Conservation (phyloP, 2,797 vertebrate species). For the Adrianichthys oophorus region DNA sequence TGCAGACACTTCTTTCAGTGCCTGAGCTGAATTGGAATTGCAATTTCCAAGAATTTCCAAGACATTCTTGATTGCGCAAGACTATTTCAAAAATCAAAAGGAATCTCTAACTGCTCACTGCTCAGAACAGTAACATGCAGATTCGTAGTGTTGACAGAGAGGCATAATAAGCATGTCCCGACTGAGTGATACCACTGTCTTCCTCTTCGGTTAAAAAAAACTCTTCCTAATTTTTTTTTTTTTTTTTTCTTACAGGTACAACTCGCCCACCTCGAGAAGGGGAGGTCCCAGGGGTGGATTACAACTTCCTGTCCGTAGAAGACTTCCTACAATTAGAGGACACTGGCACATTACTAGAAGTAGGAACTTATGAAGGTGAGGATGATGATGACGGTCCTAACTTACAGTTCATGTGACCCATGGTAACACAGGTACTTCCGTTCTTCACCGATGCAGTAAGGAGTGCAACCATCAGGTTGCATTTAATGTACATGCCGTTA, state of each 20-base stretch:
- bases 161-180: constrained; percentile 5
- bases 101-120: constrained; percentile 17
- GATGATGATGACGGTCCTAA: constrained; percentile 28
- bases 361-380: constrained; percentile 96
- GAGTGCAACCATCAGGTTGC: constrained; percentile 27
- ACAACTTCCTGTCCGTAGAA: constrained; percentile 93
- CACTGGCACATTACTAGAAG: constrained; percentile 94
- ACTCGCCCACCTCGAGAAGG: constrained; percentile 91
- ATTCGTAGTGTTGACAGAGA: constrained; percentile 7
- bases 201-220: constrained; percentile 1
- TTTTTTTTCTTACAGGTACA: constrained; percentile 76
- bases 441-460: constrained; percentile 42
- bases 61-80: constrained; percentile 5
- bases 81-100: constrained; percentile 26
- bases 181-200: constrained; percentile 2
- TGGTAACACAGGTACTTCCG: constrained; percentile 43
- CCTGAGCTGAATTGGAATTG: constrained; percentile 36
- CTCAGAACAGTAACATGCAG: constrained; percentile 11
- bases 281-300: constrained; percentile 95
- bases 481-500: constrained; percentile 46
- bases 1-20: constrained; percentile 38
- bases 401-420: constrained; percentile 18
- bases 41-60: too few relatives aligned
- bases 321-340: constrained; percentile 91
- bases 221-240: too few relatives aligned